Percentiles rank a stretch among this genome's conserved stretches.
phyloP scores from a whole-genome alignment of 2,113 vertebrate species.

The Hippolais icterina region DNA sequence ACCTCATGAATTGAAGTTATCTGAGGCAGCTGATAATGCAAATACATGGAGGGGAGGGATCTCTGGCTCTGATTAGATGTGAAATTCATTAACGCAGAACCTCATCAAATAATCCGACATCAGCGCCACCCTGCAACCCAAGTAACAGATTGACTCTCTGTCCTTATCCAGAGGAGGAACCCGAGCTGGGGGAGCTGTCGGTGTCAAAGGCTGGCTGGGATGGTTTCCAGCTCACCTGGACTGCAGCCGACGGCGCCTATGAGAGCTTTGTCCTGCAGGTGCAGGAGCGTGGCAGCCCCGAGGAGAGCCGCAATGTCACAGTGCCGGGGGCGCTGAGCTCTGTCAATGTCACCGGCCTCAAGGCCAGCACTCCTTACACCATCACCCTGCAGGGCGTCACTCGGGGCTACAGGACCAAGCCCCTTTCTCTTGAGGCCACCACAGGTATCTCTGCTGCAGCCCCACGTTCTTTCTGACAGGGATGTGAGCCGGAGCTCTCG shows the following conservation, averaged over 20 bases:
- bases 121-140: not conserved
- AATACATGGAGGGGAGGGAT: not conserved
- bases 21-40: not conserved
- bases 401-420: conserved; percentile 73
- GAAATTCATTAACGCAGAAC: not conserved
- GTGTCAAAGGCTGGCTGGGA: conserved; percentile 85
- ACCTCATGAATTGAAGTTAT: not conserved
- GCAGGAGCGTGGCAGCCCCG: conserved; percentile 72
- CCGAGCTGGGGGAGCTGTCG: conserved; percentile 79
- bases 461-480: not conserved
- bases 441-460: conserved; percentile 60
- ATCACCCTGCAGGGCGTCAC: conserved; percentile 80
- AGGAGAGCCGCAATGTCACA: conserved; percentile 75
- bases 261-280: conserved; percentile 89
- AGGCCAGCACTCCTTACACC: conserved; percentile 81
- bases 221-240: conserved; percentile 90
- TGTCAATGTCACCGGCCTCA: conserved; percentile 78
- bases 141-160: conserved; percentile 65
- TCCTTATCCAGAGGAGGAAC: conserved; percentile 86
- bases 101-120: not conserved
- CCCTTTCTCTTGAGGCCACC: conserved; percentile 56
- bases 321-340: conserved; percentile 74
- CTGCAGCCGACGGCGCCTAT: conserved; percentile 76
- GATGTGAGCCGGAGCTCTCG: not conserved
- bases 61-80: not conserved